These are phyloP conservation scores for Semicossyphus pulcher DNA, from an alignment of 2,113 vertebrate species.

Conservation along the genomic window DNA sequence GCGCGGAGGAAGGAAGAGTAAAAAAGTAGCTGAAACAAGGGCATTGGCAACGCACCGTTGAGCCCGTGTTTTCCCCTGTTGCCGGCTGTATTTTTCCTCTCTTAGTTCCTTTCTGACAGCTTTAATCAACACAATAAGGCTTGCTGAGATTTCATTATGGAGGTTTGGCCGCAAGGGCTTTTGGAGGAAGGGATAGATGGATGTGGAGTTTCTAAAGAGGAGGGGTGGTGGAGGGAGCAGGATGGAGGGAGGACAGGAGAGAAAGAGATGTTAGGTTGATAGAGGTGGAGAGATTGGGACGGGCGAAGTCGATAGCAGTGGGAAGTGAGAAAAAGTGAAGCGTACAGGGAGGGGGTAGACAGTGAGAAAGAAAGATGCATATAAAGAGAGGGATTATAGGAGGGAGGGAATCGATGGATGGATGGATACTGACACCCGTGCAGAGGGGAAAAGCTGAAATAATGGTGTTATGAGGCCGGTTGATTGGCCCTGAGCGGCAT, in stretches of 20 bases:
- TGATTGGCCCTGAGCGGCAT: conserved; percentile 67
- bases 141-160: conserved; percentile 76
- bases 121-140: conserved; percentile 79
- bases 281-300: conserved; percentile 21
- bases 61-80: conserved; percentile 62
- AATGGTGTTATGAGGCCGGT: conserved; percentile 56
- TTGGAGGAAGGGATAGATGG: conserved; percentile 52
- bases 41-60: conserved; percentile 31
- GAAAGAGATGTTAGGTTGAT: conserved; percentile 13
- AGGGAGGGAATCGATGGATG: conserved; percentile 59
- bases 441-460: conserved; percentile 60
- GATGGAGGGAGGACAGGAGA: conserved; percentile 26
- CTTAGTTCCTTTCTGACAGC: conserved; percentile 74
- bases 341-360: conserved; percentile 22
- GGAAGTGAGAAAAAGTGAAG: conserved; percentile 25
- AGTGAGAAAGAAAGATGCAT: conserved; percentile 44
- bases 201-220: conserved; percentile 45
- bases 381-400: conserved; percentile 52
- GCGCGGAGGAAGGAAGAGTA: background rate
- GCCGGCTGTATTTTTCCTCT: conserved; percentile 63
- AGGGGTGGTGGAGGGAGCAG: conserved; percentile 24
- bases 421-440: conserved; percentile 51
- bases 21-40: conserved; percentile 48
- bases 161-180: conserved; percentile 59
- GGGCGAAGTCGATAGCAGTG: conserved; percentile 19